Evolutionary conservation across 2,113 vertebrate genomes (phyloP).

Genomic region (Pogonocichla stellata): DNA sequence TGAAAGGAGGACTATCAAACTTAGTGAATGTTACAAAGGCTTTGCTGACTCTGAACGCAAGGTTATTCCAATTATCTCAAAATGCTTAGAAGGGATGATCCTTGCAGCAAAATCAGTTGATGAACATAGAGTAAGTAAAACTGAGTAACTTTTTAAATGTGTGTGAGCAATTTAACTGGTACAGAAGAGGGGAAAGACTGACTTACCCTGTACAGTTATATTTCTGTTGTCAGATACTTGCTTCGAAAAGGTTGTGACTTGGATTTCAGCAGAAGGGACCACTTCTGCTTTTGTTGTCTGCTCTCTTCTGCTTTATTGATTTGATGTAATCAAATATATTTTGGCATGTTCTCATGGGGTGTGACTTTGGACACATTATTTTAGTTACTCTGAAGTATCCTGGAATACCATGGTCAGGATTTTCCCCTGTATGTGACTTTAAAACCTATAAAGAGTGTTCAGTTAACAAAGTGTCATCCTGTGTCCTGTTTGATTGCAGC

Average conservation of each 20-base stretch:
- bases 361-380: neutral
- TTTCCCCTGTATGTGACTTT: neutral
- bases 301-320: neutral
- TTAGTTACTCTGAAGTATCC: neutral
- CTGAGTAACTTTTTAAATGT: neutral
- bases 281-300: neutral
- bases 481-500: neutral
- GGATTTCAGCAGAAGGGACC: neutral
- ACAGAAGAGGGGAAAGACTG: neutral
- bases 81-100: slow-evolving; percentile 98
- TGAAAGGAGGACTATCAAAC: slow-evolving; percentile 90
- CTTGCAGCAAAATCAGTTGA: slow-evolving; percentile 95
- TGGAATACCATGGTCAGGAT: neutral
- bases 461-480: neutral
- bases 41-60: slow-evolving; percentile 95
- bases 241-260: neutral
- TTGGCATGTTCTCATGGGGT: neutral
- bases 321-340: neutral
- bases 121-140: slow-evolving; percentile 84
- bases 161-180: neutral
- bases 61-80: slow-evolving; percentile 95
- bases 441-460: neutral
- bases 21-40: slow-evolving; percentile 92
- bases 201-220: neutral
- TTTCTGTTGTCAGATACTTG: neutral